These are phyloP conservation scores for Gymnocheta viridis DNA, from an alignment of 2,888 invertebrate species.

Conservation along the genomic window DNA sequence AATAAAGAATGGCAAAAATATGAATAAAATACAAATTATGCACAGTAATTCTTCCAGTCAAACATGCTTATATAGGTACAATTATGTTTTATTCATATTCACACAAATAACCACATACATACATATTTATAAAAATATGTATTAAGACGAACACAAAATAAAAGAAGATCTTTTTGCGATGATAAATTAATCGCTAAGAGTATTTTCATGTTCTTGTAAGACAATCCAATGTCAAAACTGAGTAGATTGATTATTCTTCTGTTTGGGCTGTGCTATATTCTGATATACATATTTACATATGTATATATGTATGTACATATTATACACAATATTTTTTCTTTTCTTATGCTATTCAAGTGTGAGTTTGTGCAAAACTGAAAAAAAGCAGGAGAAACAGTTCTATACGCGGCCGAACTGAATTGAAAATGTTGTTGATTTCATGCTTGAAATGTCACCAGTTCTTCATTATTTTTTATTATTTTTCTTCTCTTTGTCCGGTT, in stretches of 20 bases:
- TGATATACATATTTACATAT: neutral
- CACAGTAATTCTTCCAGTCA: conserved; percentile 19
- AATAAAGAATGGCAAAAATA: conserved; percentile 2
- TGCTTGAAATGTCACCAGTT: conserved; percentile 69
- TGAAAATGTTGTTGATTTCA: conserved; percentile 65
- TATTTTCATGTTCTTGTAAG: conserved; percentile 80
- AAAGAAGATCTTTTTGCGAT: conserved; percentile 78
- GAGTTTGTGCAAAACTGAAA: conserved; percentile 24
- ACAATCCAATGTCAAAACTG: conserved; percentile 80
- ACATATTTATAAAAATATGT: neutral
- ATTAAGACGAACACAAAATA: conserved; percentile 32
- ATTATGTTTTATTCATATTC: too few relatives aligned
- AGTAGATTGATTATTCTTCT: conserved; percentile 79
- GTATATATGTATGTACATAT: neutral
- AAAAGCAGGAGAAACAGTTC: neutral
- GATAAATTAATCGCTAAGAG: conserved; percentile 82
- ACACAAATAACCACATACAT: neutral
- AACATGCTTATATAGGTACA: too few relatives aligned
- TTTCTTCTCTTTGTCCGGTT: neutral
- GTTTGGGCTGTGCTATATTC: conserved; percentile 35
- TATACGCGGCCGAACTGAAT: conserved; percentile 50
- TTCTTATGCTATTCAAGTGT: neutral
- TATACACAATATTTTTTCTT: neutral
- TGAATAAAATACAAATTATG: conserved; percentile 28
- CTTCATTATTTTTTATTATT: neutral